Conservation (phyloP, 2,113 vertebrate genomes). For the Colossoma macropomum region DNA sequence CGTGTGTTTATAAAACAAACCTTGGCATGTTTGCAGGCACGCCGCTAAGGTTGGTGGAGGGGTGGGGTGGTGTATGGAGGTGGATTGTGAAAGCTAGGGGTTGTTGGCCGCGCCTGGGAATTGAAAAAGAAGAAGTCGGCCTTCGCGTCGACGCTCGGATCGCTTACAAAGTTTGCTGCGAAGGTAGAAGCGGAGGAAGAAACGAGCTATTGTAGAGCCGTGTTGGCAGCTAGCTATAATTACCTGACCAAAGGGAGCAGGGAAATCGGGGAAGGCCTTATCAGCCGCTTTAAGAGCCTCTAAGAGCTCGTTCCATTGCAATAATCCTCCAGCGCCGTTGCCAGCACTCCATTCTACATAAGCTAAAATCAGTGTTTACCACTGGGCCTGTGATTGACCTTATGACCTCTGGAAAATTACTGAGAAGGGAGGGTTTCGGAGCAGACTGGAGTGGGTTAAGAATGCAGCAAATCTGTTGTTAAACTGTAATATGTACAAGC, state of each 20-base stretch:
- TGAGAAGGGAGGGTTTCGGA: constrained; percentile 12
- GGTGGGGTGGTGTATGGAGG: neutral
- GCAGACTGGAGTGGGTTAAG: constrained; percentile 1
- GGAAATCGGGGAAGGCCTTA: constrained; percentile 26
- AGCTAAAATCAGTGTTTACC: constrained; percentile 26
- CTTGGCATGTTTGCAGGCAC: constrained; percentile 46
- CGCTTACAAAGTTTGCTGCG: constrained; percentile 43
- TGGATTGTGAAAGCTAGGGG: constrained; percentile 48
- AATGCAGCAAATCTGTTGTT: constrained; percentile 22
- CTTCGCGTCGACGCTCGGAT: constrained; percentile 47
- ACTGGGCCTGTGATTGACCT: neutral
- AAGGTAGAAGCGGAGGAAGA: constrained; percentile 30
- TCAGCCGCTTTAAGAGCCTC: constrained; percentile 1
- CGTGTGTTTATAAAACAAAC: constrained; percentile 69
- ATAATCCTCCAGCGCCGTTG: constrained; percentile 3
- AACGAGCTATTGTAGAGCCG: constrained; percentile 29
- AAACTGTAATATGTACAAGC: neutral
- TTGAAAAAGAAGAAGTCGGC: constrained; percentile 15
- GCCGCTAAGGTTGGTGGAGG: neutral
- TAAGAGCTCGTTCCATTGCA: constrained; percentile 17
- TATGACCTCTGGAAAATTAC: constrained; percentile 15
- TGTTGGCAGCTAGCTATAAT: constrained; percentile 52
- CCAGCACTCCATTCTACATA: neutral
- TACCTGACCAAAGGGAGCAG: constrained; percentile 26
- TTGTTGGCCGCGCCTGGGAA: constrained; percentile 54